Base-by-base conservation (phyloP, 1,140 invertebrate species). In the Drosophila parabipectinata region DNA sequence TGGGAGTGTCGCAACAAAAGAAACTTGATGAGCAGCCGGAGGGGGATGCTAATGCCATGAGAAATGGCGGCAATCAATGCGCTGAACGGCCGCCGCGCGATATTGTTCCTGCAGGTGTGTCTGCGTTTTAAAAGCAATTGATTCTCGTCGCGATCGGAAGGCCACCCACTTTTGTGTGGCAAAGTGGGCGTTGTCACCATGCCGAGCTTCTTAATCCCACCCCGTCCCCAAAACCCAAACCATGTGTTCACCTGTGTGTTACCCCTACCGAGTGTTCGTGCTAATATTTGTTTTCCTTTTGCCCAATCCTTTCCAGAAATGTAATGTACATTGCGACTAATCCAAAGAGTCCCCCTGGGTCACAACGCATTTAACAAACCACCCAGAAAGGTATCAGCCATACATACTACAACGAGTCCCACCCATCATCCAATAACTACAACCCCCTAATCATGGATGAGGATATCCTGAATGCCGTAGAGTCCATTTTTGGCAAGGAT, bases 401-500 rank as follows among this genome's bases (percentile, higher is more conserved):
- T 51, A 63, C 54, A 44, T 47, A 57, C 71, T 60, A 60, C 37
- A 51, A 45, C 62, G 32, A 63, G 63, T 59, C 52, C 32, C 28
- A 9, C 9, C 30, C 32, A 24, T 9, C 12, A 32, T 24, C 60
- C 26, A 12, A 21, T 34, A 15, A 14, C 41, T 44, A n/a, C 14
- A 18, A 15, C 5, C 2, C 9, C 41, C 41, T 7, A 37, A 90
- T 24, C 74, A 96, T 96, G 94, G 95, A 96, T 88, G 95, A 96
- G 91, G 95, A 96, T 90, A 95, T 96, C 58, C 95, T 96, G 80
- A 95, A 95, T 73, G 96, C 95, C 45, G 96, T 96, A 32, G 95
- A 96, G 91, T 95, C 95, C 57, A 94, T 96, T 51, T 94, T 96
- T 54, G 96, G 96, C 60, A 95, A 95, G 59, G 95, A 95, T 32